These are phyloP conservation scores for Heliothis subflexa DNA, from an alignment of 1,140 invertebrate species.

Conservation along the genomic window DNA sequence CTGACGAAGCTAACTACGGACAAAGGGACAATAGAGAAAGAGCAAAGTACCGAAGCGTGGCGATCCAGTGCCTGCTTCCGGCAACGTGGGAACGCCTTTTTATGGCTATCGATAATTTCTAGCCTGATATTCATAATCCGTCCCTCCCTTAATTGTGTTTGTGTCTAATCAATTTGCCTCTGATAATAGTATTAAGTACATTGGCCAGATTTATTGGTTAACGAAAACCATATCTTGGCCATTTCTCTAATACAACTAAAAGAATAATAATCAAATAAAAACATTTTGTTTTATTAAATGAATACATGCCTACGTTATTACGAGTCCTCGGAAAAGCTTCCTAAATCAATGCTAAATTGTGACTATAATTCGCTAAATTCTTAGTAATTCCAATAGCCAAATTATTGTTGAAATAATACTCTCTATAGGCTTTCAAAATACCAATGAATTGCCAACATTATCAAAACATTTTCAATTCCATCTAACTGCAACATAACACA, in stretches of 20 bases:
- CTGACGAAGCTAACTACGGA: constrained; percentile 74
- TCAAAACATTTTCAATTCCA: background rate
- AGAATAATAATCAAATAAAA: too few species aligned
- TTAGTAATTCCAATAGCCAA: too few species aligned
- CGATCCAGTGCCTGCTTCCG: constrained; percentile 74
- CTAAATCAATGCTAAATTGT: too few species aligned
- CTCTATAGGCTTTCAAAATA: too few species aligned
- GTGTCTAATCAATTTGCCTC: constrained; percentile 11
- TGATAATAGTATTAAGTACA: background rate
- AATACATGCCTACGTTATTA: too few species aligned
- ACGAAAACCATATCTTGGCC: background rate
- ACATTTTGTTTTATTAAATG: too few species aligned
- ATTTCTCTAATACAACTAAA: too few species aligned
- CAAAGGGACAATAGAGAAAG: constrained; percentile 80
- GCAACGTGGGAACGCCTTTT: constrained; percentile 80
- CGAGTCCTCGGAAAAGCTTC: too few species aligned
- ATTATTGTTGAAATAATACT: too few species aligned
- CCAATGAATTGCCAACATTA: too few species aligned
- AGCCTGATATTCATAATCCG: constrained; percentile 30
- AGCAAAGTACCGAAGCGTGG: constrained; percentile 79
- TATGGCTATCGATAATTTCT: constrained; percentile 68
- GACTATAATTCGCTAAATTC: too few species aligned
- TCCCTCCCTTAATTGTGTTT: background rate
- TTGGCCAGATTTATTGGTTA: background rate
- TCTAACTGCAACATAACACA: background rate